These are phyloP conservation scores for Micrasema minimum DNA, from an alignment of 1,140 invertebrate species.

Conservation along the genomic window DNA sequence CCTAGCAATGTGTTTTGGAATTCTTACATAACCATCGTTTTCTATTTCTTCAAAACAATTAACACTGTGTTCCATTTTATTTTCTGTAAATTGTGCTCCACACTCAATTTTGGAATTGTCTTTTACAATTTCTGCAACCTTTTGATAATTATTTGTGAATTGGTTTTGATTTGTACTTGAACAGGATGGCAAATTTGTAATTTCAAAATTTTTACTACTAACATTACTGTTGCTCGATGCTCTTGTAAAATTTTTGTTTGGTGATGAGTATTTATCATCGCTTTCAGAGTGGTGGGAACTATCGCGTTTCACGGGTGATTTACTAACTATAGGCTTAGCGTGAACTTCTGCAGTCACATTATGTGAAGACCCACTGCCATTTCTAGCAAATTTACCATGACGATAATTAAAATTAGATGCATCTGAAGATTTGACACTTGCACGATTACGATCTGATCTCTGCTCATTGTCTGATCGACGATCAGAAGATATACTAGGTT, in stretches of 20 bases:
- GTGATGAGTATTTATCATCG: constrained; percentile 48
- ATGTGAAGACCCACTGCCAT: constrained; percentile 56
- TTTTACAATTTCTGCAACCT: constrained; percentile 15
- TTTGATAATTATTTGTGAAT: constrained; percentile 22
- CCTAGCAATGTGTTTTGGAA: constrained; percentile 59
- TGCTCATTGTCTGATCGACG: constrained; percentile 24
- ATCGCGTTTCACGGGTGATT: constrained; percentile 50
- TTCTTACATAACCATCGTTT: constrained; percentile 64
- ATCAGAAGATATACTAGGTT: constrained; percentile 7
- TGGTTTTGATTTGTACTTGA: constrained; percentile 8
- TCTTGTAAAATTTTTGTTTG: constrained; percentile 40
- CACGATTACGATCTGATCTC: constrained; percentile 14
- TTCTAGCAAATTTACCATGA: constrained; percentile 61
- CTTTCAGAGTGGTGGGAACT: constrained; percentile 40
- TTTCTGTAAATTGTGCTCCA: not conserved
- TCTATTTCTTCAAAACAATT: constrained; percentile 60
- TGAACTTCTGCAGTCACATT: constrained; percentile 66
- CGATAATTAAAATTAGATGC: constrained; percentile 29
- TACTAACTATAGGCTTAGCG: constrained; percentile 60
- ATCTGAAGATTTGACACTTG: constrained; percentile 43
- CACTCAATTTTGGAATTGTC: constrained; percentile 11
- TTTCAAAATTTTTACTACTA: not conserved
- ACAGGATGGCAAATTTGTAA: not conserved
- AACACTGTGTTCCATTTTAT: constrained; percentile 55
- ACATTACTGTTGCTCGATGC: not conserved